A percentile compares a stretch with the other conserved stretches of the same genome.
These are phyloP conservation scores for Notocelia uddmanniana DNA, from an alignment of 2,888 invertebrate genomes.

Conservation along the genomic window DNA sequence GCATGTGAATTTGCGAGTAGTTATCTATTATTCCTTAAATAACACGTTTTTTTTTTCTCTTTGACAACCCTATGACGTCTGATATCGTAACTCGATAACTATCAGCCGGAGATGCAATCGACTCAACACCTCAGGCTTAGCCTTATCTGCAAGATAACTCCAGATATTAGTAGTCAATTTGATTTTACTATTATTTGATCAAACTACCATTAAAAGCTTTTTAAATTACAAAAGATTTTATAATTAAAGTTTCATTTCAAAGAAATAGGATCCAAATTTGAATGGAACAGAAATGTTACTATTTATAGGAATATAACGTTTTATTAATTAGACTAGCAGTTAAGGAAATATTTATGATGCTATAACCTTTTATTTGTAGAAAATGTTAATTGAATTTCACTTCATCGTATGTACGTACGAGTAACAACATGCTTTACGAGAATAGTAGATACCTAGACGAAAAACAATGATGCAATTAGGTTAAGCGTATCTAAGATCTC, in stretches of 20 bases:
- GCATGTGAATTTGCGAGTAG: no score
- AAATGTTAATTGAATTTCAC: conserved; percentile 17
- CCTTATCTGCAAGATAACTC: conserved; percentile 54
- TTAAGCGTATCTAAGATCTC: background rate
- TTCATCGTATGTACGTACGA: background rate
- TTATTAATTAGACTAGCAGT: conserved; percentile 37
- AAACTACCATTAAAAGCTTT: conserved; percentile 25
- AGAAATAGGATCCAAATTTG: background rate
- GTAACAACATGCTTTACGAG: background rate
- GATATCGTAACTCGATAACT: conserved; percentile 55
- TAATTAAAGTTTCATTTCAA: background rate
- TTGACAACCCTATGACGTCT: conserved; percentile 48
- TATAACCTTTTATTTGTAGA: conserved; percentile 34
- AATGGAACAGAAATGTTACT: background rate
- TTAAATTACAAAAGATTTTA: background rate
- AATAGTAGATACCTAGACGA: background rate
- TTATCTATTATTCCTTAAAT: no score
- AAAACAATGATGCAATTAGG: background rate
- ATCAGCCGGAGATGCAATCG: conserved; percentile 52
- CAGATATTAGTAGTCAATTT: conserved; percentile 40
- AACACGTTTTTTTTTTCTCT: background rate
- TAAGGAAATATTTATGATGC: conserved; percentile 34
- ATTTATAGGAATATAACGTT: conserved; percentile 10
- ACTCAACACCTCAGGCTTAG: conserved; percentile 53
- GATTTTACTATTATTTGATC: conserved; percentile 44